Conservation (phyloP, 92 coral and sea anemone species). For the Zoanthus sociatus region DNA sequence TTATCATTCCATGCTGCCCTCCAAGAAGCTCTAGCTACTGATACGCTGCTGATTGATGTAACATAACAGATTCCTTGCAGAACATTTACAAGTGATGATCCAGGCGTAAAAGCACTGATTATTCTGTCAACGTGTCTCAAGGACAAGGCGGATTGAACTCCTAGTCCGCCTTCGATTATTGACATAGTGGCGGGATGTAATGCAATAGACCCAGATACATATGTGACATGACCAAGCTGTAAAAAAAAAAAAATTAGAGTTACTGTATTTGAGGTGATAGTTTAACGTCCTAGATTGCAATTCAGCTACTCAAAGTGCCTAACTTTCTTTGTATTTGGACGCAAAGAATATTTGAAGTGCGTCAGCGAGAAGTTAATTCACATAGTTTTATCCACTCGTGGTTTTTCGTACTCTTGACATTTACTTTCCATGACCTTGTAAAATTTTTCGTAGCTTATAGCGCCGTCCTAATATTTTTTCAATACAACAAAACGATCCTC, state of each 20-base stretch:
- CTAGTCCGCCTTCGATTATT: conserved; percentile 74
- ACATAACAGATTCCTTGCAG: conserved; percentile 85
- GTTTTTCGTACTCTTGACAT: too few species aligned
- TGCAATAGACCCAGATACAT: conserved; percentile 86
- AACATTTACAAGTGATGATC: conserved; percentile 65
- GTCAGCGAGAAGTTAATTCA: too few species aligned
- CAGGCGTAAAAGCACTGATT: conserved; percentile 70
- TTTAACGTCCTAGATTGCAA: too few species aligned
- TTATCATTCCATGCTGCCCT: conserved; percentile 40
- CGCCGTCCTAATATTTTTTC: too few species aligned
- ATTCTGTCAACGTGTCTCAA: conserved; percentile 81
- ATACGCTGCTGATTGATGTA: conserved; percentile 61
- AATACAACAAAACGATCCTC: too few species aligned
- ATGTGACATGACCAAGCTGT: conserved; percentile 65
- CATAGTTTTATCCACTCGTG: too few species aligned
- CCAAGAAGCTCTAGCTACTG: conserved; percentile 76
- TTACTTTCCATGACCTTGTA: too few species aligned
- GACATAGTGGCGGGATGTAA: conserved; percentile 85
- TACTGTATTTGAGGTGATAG: too few species aligned
- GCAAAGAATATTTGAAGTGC: too few species aligned
- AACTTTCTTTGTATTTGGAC: too few species aligned
- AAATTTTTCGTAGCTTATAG: too few species aligned
- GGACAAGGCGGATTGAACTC: conserved; percentile 74
- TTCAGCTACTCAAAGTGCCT: too few species aligned
- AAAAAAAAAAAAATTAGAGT: background rate